phyloP scores from a whole-genome alignment of 2,113 vertebrate genomes.

The Anser brachyrhynchus region DNA sequence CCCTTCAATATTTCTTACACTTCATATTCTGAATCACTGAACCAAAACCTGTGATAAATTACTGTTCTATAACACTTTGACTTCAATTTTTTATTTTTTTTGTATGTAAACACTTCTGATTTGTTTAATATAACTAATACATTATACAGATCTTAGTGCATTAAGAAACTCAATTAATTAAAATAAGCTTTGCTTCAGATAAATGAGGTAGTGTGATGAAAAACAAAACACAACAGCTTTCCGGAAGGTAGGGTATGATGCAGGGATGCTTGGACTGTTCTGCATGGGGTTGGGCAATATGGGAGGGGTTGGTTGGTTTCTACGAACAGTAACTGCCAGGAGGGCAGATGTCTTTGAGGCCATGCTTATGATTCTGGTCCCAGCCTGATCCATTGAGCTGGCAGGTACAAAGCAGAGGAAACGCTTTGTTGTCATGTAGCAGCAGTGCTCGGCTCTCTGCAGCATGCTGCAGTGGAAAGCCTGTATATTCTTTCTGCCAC shows the following conservation, averaged over 20 bases:
- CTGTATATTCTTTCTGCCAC: neutral
- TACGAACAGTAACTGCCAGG: neutral
- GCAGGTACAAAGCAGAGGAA: neutral
- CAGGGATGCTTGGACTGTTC: neutral
- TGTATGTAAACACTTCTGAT: slow-evolving; percentile 49
- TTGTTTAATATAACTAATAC: slow-evolving; percentile 51
- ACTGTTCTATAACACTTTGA: slow-evolving; percentile 29
- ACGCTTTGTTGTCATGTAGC: fast-evolving
- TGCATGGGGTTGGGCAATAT: too few species aligned
- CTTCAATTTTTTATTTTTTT: slow-evolving; percentile 27
- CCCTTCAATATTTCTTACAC: neutral
- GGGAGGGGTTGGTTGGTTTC: neutral
- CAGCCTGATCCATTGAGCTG: neutral
- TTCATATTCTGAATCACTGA: slow-evolving; percentile 44
- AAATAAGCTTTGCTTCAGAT: neutral
- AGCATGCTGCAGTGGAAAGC: fast-evolving
- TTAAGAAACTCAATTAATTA: neutral
- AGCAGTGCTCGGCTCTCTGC: neutral
- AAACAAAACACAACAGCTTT: neutral
- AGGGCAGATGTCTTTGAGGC: neutral
- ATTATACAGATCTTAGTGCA: neutral
- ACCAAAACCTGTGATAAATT: slow-evolving; percentile 57
- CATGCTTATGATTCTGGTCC: too few species aligned
- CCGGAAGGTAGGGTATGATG: neutral
- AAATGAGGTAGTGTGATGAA: neutral